Percentiles rank a stretch among this genome's conserved stretches.
Conservation (phyloP, 2,113 vertebrate species). For the Phalacrocorax brasilianus region DNA sequence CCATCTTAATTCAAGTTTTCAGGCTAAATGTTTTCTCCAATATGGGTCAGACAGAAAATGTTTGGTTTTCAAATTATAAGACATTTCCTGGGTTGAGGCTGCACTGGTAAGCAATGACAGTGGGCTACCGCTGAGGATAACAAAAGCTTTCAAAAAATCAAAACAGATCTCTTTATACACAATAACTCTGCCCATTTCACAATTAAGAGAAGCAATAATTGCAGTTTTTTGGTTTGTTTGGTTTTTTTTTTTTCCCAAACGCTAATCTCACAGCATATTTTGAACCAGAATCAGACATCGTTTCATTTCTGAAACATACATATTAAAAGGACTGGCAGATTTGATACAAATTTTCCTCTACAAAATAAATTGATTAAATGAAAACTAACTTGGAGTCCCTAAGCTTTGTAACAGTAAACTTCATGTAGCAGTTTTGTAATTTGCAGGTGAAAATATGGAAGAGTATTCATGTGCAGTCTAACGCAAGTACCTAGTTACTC, state of each 20-base stretch:
- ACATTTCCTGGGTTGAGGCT: not conserved
- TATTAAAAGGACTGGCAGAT: not conserved
- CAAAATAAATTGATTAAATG: conserved; percentile 11
- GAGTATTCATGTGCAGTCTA: not conserved
- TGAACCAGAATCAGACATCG: not conserved
- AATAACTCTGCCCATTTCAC: not conserved
- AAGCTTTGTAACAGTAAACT: not conserved
- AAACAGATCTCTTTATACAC: not conserved
- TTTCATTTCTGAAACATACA: not conserved
- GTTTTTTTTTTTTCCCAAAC: not conserved
- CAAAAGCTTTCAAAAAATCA: not conserved
- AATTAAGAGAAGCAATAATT: not conserved
- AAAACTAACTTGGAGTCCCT: not conserved
- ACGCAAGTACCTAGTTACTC: not conserved
- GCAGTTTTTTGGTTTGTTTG: too few species aligned
- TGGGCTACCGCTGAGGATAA: not conserved
- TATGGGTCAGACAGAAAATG: not conserved
- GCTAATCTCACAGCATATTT: not conserved
- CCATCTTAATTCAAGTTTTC: not conserved
- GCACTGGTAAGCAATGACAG: not conserved
- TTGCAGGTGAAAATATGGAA: not conserved
- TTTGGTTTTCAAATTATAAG: not conserved
- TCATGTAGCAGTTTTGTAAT: not conserved
- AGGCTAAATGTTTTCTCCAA: not conserved
- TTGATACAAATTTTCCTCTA: not conserved